Evolutionary conservation across 2,888 invertebrate genomes (phyloP), one percentile per base, ranked within the genome.

Genomic region (Trypoxylon attenuatum): DNA sequence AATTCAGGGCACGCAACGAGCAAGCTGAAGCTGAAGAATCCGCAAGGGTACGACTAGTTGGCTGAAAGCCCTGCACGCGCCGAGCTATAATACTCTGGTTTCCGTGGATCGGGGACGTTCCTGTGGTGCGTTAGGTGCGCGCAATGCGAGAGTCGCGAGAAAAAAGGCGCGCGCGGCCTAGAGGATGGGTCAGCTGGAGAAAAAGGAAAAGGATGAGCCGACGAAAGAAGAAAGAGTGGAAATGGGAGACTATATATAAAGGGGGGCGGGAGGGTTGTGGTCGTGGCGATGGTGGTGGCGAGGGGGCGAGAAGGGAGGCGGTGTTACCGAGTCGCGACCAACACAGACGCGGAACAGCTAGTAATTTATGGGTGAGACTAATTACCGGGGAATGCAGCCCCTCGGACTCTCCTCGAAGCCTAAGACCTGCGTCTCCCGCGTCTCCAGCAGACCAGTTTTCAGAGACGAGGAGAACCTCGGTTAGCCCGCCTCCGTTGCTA

Each of bases 341-440:
- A 79, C 82, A 78, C 79, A 83, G 80, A 80, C 79, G 76, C 73
- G 79, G 78, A 84, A 84, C 82, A 81, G 82, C 76, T 77, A 78
- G 83, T 84, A 83, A 83, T 82, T 83, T 82, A 84, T 84, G 82
- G 82, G 83, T 84, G 84, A 85, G 82, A 83, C 84, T 84, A 84
- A 84, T 85, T 84, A 84, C 80, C 82, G 79, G 83, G 81, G 84
- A 85, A 85, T 84, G 84, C 84, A 82, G 84, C 84, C 83, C 74
- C 82, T 78, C 79, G 77, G 76, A 81, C 77, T 80, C 78, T 74
- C 63, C 73, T 79, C 73, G 72, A 70, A 71, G 75, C 73, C 70
- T 70, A 69, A 69, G 72, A 69, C 67, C n/a, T 69, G 76, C 62
- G 60, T 33, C 33, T 33, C 33, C 33, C 10, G 13, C 50, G 57